A percentile compares a stretch with the other conserved stretches of the same genome.
Conservation (phyloP, 2,888 invertebrate species). For the Parnassius orleans region DNA sequence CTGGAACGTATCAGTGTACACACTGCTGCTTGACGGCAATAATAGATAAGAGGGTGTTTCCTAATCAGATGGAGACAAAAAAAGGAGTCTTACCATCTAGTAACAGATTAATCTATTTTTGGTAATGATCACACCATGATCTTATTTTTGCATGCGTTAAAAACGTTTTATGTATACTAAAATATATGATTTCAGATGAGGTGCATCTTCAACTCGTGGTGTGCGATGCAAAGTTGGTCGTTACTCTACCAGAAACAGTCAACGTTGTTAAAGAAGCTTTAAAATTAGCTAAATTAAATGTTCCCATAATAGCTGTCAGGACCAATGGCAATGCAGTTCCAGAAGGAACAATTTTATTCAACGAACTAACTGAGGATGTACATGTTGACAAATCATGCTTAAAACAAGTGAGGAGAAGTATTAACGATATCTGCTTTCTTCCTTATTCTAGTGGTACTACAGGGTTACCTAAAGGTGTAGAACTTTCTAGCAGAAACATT, state of each 20-base stretch:
- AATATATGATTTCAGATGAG: constrained; percentile 82
- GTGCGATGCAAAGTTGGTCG: constrained; percentile 82
- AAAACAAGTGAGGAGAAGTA: constrained; percentile 61
- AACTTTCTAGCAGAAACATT: constrained; percentile 83
- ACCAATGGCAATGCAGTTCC: constrained; percentile 58
- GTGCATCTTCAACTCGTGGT: constrained; percentile 83
- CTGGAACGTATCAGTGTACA: too few species aligned
- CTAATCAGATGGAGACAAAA: too few species aligned
- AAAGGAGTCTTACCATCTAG: too few species aligned
- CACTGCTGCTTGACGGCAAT: too few species aligned
- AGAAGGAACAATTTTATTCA: constrained; percentile 81
- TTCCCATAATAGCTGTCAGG: constrained; percentile 79
- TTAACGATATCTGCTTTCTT: constrained; percentile 83
- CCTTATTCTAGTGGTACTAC: constrained; percentile 95
- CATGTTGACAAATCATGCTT: constrained; percentile 78
- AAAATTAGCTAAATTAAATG: constrained; percentile 64
- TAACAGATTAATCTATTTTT: too few species aligned
- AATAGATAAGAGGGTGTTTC: too few species aligned
- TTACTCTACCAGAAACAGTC: constrained; percentile 81
- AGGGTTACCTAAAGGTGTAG: constrained; percentile 89
- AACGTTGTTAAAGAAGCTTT: constrained; percentile 71
- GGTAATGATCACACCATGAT: too few species aligned
- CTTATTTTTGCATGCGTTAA: too few species aligned
- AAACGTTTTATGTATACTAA: too few species aligned
- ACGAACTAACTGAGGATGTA: constrained; percentile 81